Base-by-base conservation (phyloP, 2,797 vertebrate genomes). In the Lagocephalus sceleratus region DNA sequence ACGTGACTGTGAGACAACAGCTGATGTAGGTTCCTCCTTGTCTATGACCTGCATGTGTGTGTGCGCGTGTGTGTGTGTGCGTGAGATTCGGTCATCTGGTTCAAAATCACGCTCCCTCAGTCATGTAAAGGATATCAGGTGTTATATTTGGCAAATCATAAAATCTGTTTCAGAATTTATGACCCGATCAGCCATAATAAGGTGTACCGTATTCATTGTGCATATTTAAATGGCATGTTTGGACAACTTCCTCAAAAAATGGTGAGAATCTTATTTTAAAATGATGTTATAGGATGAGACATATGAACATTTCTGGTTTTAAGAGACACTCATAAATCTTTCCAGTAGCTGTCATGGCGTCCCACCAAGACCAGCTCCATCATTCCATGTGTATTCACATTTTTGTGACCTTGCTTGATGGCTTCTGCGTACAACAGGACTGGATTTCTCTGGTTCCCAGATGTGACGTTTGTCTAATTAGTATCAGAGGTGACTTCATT, bases 21-120 rank as follows among this genome's bases (percentile, higher is more conserved):
- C 35, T 45, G 57, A 58, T 65, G 65, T 69, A 79, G 85, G 83
- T 75, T 69, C 64, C 52, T 58, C 66, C 58, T 63, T 54, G 60
- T 65, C 5, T 51, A 38, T 40, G 39, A 59, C 59, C 20, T 63
- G 44, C 57, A n/a, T 52, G 32, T 54, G 46, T 51, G 26, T 32
- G 63, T 49, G 61, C 65, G 54, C 55, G 43, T 51, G 49, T 56
- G 51, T 45, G 40, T 41, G 55, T 54, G 20, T 53, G 59, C 60
- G 42, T 54, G 63, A 48, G 55, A 38, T 60, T 50, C 63, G 52
- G 6, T 75, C 64, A 79, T 17, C 57, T 29, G 55, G 79, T 81
- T 78, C 58, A 61, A 54, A 63, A 79, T 75, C 48, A 68, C 32
- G 64, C 58, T 47, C n/a, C 42, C 11, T 17, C 35, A 71, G 71